Conservation (phyloP, 2,797 vertebrate species). For the Parotocinclus haroldoi region DNA sequence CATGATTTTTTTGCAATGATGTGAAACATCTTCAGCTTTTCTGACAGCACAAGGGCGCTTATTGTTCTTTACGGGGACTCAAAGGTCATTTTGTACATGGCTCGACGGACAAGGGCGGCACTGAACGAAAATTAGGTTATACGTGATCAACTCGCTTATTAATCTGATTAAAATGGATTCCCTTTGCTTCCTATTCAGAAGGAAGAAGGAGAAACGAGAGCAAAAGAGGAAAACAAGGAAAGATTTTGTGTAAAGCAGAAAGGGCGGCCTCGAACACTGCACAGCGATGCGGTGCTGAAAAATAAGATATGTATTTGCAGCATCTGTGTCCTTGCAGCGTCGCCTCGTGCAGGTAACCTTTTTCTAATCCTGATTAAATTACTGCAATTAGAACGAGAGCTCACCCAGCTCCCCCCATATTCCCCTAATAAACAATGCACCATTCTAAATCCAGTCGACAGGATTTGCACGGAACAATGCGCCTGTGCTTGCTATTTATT, state of each 20-base stretch:
- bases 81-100: conserved; percentile 98
- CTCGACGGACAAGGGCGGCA: conserved; percentile 91
- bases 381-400: conserved; percentile 75
- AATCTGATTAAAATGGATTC: conserved; percentile 99
- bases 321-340: conserved; percentile 60
- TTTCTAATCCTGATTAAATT: conserved; percentile 78
- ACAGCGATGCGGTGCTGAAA: no score
- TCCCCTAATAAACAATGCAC: conserved; percentile 74
- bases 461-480: conserved; percentile 76
- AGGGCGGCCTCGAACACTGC: no score
- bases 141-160: conserved; percentile 99
- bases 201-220: conserved; percentile 58
- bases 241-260: conserved; percentile 30
- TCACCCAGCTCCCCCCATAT: conserved; percentile 67
- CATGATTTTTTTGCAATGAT: conserved; percentile 94
- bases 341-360: conserved; percentile 73
- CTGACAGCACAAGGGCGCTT: conserved; percentile 92
- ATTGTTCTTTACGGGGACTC: conserved; percentile 96
- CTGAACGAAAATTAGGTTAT: conserved; percentile 99
- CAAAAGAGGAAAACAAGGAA: conserved; percentile 46
- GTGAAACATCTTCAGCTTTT: conserved; percentile 94
- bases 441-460: conserved; percentile 71
- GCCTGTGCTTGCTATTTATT: conserved; percentile 64
- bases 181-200: conserved; percentile 73
- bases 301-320: conserved; percentile 7